Evolutionary conservation across 64 coral and sea anemone species (phyloP).

Genomic region (Exaiptasia diaphana): DNA sequence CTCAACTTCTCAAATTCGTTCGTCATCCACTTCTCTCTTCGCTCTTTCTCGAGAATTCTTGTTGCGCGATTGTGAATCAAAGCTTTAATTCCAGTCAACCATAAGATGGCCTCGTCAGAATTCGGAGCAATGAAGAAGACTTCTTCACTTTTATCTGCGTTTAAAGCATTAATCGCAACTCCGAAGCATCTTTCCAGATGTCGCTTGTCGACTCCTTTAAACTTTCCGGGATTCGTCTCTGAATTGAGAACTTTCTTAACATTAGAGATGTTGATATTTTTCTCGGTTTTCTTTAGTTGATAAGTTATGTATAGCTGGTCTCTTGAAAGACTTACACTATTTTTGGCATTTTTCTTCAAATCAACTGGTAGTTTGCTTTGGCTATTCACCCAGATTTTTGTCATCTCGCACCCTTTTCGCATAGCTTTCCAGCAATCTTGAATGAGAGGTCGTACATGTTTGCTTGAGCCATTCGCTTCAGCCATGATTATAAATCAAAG

Average conservation of each 20-base stretch:
- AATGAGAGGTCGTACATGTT: not conserved
- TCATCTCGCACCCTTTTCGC: not conserved
- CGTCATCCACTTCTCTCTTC: conserved; percentile 25
- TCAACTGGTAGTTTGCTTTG: not conserved
- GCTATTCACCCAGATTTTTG: not conserved
- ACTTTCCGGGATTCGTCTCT: not conserved
- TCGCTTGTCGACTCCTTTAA: not conserved
- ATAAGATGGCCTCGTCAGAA: conserved; percentile 22
- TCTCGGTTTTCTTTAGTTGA: not conserved
- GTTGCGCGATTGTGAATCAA: conserved; percentile 16
- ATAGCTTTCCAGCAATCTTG: not conserved
- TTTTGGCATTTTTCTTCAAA: not conserved
- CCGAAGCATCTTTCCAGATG: no score
- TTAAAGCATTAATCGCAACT: not conserved
- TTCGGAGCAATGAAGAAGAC: not conserved
- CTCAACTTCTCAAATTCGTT: conserved; percentile 6
- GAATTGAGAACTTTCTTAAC: not conserved
- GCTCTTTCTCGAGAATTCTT: not conserved
- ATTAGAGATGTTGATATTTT: not conserved
- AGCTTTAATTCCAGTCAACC: conserved; percentile 12
- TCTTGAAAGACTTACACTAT: no score
- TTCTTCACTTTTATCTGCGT: not conserved
- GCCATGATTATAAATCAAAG: no score
- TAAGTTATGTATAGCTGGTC: not conserved
- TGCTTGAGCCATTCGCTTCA: not conserved